Percentiles rank a stretch among this genome's conserved stretches.
Conservation (phyloP, 2,113 vertebrate species). For the Pristiophorus japonicus region DNA sequence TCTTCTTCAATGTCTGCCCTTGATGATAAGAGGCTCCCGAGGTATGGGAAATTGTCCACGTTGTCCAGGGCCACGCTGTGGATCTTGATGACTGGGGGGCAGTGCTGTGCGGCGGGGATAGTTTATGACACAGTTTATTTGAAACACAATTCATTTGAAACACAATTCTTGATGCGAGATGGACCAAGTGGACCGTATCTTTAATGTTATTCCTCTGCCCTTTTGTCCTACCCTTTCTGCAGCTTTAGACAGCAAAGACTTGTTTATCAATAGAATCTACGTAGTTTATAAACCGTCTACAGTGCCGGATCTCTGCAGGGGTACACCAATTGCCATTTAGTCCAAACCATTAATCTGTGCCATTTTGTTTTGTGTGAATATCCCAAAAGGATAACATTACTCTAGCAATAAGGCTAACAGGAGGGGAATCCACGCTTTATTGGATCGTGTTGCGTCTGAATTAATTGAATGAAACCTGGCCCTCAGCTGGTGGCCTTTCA, state of each 20-base stretch:
- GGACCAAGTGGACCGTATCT: not conserved
- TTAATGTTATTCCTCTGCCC: not conserved
- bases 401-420: not conserved
- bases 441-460: not conserved
- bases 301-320: not conserved
- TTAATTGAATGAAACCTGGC: constrained; percentile 28
- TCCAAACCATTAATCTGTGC: not conserved
- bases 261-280: not conserved
- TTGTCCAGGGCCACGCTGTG: too few relatives aligned
- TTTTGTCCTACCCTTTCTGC: not conserved
- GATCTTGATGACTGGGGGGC: too few relatives aligned
- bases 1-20: too few relatives aligned
- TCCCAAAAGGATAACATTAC: not conserved
- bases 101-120: too few relatives aligned
- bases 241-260: not conserved
- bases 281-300: not conserved
- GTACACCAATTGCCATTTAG: not conserved
- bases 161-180: not conserved
- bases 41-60: too few relatives aligned
- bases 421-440: not conserved
- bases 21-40: too few relatives aligned
- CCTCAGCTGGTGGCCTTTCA: not conserved
- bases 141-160: not conserved
- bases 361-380: not conserved
- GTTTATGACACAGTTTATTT: too few relatives aligned